A percentile compares a stretch with the other conserved stretches of the same genome.
phyloP scores from a whole-genome alignment of 2,888 invertebrate genomes.

The Elgonia sp. region DNA sequence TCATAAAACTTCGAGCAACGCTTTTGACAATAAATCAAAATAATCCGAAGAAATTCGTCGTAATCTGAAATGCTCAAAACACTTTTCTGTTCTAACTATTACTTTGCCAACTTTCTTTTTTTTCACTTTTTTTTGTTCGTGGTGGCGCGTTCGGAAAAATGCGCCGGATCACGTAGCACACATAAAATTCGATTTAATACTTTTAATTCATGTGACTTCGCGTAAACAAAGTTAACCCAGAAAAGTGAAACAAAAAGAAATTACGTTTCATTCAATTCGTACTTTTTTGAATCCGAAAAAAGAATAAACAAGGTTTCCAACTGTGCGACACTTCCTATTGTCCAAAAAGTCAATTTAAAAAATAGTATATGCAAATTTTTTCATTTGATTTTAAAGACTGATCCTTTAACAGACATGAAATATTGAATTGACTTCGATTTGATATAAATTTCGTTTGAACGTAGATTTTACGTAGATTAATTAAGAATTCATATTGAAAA shows the following conservation, averaged over 20 bases:
- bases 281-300: slow-evolving; percentile 17
- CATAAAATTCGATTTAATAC: slow-evolving; percentile 69
- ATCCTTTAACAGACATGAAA: too few species aligned
- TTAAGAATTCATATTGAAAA: too few species aligned
- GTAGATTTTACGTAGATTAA: too few species aligned
- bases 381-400: too few species aligned
- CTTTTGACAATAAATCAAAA: slow-evolving; percentile 29
- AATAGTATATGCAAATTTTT: too few species aligned
- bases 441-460: too few species aligned
- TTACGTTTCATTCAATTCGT: slow-evolving; percentile 62
- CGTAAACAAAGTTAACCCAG: slow-evolving; percentile 70
- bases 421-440: too few species aligned
- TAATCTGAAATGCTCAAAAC: slow-evolving; percentile 35
- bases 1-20: slow-evolving; percentile 6
- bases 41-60: slow-evolving; percentile 25
- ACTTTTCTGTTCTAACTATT: slow-evolving; percentile 21
- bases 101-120: slow-evolving; percentile 29
- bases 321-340: neutral
- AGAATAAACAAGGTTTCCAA: slow-evolving; percentile 35
- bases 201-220: slow-evolving; percentile 68
- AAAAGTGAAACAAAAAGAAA: slow-evolving; percentile 70
- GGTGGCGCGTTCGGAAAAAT: slow-evolving; percentile 34
- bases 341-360: neutral
- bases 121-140: neutral
- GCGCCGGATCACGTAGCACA: slow-evolving; percentile 58